phyloP scores from a whole-genome alignment of 2,113 vertebrate genomes.

The Penelope pileata region DNA sequence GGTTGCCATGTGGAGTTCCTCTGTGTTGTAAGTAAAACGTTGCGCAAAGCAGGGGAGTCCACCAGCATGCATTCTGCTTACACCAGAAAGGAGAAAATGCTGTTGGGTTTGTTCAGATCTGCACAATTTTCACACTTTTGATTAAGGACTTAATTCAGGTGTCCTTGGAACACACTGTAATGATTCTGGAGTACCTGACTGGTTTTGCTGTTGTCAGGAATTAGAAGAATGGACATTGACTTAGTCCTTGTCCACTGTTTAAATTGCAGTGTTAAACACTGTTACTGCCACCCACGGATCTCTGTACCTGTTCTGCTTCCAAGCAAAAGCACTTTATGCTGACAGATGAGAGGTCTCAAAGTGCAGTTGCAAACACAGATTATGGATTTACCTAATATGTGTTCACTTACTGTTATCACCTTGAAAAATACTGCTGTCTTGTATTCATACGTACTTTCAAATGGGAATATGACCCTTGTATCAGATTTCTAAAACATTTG shows the following conservation, averaged over 20 bases:
- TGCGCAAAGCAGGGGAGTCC: slow-evolving; percentile 58
- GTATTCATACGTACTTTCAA: not conserved
- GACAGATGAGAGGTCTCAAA: not conserved
- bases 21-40: slow-evolving; percentile 73
- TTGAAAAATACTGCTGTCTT: not conserved
- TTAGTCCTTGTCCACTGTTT: not conserved
- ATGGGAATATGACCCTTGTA: not conserved
- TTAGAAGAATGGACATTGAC: not conserved
- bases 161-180: slow-evolving; percentile 53
- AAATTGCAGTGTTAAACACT: not conserved
- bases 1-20: slow-evolving; percentile 71
- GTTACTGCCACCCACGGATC: not conserved
- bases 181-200: not conserved
- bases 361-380: not conserved
- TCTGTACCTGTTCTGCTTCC: not conserved
- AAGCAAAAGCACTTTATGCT: not conserved
- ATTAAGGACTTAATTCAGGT: not conserved
- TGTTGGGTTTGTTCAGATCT: slow-evolving; percentile 26
- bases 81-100: slow-evolving; percentile 51
- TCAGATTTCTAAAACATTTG: not conserved
- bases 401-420: not conserved
- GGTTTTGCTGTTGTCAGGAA: slow-evolving; percentile 1
- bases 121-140: slow-evolving; percentile 32
- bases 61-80: slow-evolving; percentile 63
- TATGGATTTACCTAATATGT: not conserved